Percentiles rank a stretch among this genome's conserved stretches.
Conservation (phyloP, 2,888 invertebrate species). For the Drosophila demipolita region DNA sequence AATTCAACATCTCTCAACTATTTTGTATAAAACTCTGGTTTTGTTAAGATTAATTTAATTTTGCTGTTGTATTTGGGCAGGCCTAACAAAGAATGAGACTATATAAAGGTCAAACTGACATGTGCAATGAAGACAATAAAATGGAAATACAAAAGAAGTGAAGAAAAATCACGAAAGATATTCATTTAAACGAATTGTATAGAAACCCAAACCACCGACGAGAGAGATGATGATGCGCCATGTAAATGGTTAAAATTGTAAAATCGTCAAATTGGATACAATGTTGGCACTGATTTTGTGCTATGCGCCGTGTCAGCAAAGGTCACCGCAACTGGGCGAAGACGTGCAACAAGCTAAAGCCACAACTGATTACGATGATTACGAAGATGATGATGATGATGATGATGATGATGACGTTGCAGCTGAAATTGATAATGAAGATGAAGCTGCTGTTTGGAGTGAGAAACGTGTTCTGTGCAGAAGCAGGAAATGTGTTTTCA, state of each 20-base stretch:
- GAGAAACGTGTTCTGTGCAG: slow-evolving; percentile 62
- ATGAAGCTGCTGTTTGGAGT: slow-evolving; percentile 32
- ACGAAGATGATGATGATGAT: slow-evolving; percentile 9
- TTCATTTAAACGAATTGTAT: slow-evolving; percentile 7
- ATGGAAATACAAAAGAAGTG: neutral
- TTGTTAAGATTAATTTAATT: neutral
- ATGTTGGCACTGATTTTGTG: slow-evolving; percentile 52
- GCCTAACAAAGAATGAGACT: neutral
- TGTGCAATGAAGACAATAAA: neutral
- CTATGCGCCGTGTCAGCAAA: slow-evolving; percentile 58
- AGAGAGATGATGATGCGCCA: slow-evolving; percentile 18
- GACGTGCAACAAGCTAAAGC: slow-evolving; percentile 49
- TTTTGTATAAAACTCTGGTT: neutral
- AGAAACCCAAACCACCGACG: neutral
- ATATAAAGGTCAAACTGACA: neutral
- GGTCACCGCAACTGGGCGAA: slow-evolving; percentile 50
- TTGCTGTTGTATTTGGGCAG: neutral
- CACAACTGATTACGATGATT: slow-evolving; percentile 37
- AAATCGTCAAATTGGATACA: slow-evolving; percentile 40
- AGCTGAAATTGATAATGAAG: slow-evolving; percentile 28
- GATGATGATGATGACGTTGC: slow-evolving; percentile 19
- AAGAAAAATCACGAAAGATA: slow-evolving; percentile 1
- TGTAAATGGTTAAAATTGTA: slow-evolving; percentile 28
- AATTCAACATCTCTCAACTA: neutral
- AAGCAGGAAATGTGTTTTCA: slow-evolving; percentile 59